Conservation (phyloP, 2,797 vertebrate genomes). For the Muscicapa comitata region DNA sequence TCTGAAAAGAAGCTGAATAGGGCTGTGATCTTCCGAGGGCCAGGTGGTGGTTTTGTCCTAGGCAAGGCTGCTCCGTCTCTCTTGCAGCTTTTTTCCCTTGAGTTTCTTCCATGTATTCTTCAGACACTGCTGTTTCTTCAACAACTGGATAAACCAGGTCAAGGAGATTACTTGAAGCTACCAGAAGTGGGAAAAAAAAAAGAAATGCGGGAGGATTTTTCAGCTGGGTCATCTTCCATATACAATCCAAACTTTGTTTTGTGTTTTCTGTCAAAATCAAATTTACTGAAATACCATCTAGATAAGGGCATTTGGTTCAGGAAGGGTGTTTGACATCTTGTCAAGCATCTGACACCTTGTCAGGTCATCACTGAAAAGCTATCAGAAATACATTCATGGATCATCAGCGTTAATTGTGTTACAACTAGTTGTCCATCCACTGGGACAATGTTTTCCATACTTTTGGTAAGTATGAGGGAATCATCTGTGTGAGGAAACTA, state of each 20-base stretch:
- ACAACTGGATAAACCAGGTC: not conserved
- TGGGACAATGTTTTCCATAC: not conserved
- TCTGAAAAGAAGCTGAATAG: not conserved
- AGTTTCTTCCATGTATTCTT: not conserved
- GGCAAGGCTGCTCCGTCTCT: not conserved
- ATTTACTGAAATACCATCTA: not conserved
- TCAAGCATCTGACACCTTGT: not conserved
- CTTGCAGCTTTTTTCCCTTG: not conserved
- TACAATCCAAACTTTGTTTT: not conserved
- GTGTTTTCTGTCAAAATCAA: not conserved
- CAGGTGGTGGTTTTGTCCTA: not conserved
- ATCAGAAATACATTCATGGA: not conserved
- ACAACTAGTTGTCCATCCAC: not conserved
- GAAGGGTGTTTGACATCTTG: not conserved
- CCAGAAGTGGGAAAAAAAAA: not conserved
- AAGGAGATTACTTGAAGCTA: not conserved
- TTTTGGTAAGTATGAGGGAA: not conserved
- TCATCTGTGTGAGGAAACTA: not conserved
- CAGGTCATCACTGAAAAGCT: not conserved
- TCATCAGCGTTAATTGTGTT: not conserved
- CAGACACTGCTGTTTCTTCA: not conserved
- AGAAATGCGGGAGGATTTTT: not conserved
- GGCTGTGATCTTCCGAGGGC: not conserved
- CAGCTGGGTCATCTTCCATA: not conserved
- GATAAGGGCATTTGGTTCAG: not conserved